Evolutionary conservation across 2,113 vertebrate genomes (phyloP).

Genomic region (Sinocyclocheilus anophthalmus): DNA sequence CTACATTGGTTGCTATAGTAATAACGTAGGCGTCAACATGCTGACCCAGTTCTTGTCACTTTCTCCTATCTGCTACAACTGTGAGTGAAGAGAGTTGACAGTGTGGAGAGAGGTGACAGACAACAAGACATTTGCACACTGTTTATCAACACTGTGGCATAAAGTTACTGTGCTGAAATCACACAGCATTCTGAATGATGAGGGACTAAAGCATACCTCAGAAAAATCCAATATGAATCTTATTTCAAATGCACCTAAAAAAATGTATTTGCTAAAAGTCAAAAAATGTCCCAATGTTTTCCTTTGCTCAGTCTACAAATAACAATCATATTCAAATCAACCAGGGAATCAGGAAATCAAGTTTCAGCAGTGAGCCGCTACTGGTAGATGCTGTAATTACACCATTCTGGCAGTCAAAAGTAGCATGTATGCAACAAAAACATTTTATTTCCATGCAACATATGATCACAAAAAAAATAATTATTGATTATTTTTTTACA

Average conservation of each 20-base stretch:
- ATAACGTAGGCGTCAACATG: constrained; percentile 2
- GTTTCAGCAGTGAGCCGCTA: background rate
- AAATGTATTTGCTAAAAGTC: too few relatives aligned
- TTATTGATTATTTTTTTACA: too few relatives aligned
- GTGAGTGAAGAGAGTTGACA: background rate
- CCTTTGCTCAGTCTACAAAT: background rate
- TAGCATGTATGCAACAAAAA: background rate
- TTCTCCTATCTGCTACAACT: background rate
- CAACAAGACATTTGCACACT: background rate
- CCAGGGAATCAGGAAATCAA: background rate
- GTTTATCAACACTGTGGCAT: background rate
- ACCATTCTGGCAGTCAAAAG: background rate
- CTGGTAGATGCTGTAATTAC: background rate
- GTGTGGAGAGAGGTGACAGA: constrained; percentile 12
- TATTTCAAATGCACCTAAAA: background rate
- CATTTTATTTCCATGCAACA: background rate
- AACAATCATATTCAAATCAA: background rate
- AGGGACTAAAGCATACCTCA: background rate
- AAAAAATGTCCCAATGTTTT: too few relatives aligned
- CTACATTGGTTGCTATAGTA: background rate
- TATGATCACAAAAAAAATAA: background rate
- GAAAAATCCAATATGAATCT: background rate
- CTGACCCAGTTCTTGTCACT: constrained; percentile 22
- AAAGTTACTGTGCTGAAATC: background rate
- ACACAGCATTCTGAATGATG: background rate